A percentile compares a stretch with the other conserved stretches of the same genome.
Evolutionary conservation across 2,797 vertebrate genomes (phyloP).

Genomic region (Malurus splendens): DNA sequence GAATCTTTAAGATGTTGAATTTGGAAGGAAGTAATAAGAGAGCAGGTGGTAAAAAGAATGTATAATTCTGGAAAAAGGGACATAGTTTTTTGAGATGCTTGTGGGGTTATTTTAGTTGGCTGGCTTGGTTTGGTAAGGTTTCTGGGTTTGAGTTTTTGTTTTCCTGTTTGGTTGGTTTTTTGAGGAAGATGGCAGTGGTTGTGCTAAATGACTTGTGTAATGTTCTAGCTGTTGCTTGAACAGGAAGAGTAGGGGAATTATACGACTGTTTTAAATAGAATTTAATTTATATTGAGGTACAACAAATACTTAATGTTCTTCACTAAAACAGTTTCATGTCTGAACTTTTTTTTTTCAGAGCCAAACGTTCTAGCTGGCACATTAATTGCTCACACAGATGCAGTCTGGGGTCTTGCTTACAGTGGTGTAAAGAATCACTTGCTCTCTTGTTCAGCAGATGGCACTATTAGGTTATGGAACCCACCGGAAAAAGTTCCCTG

Average conservation of each 20-base stretch:
- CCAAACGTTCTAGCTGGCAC: slow-evolving; percentile 90
- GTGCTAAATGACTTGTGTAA: not conserved
- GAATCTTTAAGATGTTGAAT: not conserved
- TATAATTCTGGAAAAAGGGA: not conserved
- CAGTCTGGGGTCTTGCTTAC: slow-evolving; percentile 94
- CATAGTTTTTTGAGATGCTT: not conserved
- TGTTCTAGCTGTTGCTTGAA: not conserved
- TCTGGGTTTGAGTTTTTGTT: not conserved
- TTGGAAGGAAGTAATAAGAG: not conserved
- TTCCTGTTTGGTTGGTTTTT: not conserved
- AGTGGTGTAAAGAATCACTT: slow-evolving; percentile 93
- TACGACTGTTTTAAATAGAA: not conserved
- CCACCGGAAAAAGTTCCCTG: slow-evolving; percentile 89
- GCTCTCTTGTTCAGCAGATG: slow-evolving; percentile 95
- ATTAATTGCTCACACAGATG: slow-evolving; percentile 89
- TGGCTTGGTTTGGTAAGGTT: not conserved
- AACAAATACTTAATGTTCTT: not conserved
- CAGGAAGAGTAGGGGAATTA: not conserved
- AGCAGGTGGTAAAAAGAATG: not conserved
- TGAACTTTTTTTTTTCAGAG: slow-evolving; percentile 73
- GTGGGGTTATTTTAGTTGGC: rapidly evolving
- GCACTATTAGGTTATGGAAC: slow-evolving; percentile 95
- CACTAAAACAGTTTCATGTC: not conserved
- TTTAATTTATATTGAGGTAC: not conserved
- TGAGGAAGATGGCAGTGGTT: not conserved